Conservation (phyloP, 2,797 vertebrate species). For the Cyprinella venusta region DNA sequence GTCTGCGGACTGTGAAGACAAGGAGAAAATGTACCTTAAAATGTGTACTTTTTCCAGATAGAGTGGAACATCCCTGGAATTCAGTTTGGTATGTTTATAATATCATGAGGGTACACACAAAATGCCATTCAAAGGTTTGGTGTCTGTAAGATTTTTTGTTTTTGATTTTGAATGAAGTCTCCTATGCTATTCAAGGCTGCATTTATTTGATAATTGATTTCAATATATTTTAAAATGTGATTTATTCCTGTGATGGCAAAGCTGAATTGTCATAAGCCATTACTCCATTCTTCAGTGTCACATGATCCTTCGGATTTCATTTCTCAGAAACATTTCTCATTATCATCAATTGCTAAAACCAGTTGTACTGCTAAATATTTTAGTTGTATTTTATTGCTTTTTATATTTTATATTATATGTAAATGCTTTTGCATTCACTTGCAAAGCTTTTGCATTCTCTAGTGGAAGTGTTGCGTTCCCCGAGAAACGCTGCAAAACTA, state of each 20-base stretch:
- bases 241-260: constrained; percentile 3
- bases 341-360: not conserved
- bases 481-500: too few species aligned
- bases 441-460: not conserved
- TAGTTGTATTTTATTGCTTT: not conserved
- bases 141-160: not conserved
- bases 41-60: not conserved
- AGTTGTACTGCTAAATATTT: not conserved
- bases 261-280: not conserved
- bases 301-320: not conserved
- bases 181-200: not conserved
- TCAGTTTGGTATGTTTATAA: not conserved
- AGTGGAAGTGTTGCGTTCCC: too few species aligned
- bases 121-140: not conserved
- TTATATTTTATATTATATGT: not conserved
- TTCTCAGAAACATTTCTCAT: not conserved
- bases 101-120: not conserved
- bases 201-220: not conserved
- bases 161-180: not conserved
- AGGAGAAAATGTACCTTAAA: constrained; percentile 15
- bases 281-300: not conserved
- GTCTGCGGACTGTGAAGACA: constrained; percentile 77
- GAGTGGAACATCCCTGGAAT: not conserved
- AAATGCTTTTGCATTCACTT: too few species aligned
- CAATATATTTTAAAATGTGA: not conserved